Evolutionary conservation across 2,797 vertebrate species (phyloP), one percentile per base, ranked within the genome.

Genomic region (Phoxinus dragarum): DNA sequence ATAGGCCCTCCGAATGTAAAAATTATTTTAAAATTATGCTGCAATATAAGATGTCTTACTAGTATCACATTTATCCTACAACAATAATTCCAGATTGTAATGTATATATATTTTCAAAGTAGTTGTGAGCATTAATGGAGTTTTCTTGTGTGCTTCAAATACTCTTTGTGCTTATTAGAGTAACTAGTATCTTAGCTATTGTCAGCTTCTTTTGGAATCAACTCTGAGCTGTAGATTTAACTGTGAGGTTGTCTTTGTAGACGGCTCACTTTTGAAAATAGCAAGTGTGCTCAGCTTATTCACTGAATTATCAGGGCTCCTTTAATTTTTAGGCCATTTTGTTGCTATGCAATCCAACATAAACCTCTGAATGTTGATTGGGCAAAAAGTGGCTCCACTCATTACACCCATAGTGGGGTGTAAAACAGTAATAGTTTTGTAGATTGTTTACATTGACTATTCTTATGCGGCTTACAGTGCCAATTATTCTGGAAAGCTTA

Each of bases 311-410:
- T 67, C 6, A 67, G 42, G 61, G 14, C 3, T 36, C 11, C 6
- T 36, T 38, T 80, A 0, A 82, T 34, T n/a, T 59, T 23, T 27
- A 61, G 40, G 27, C 27, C 3, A 31, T 34, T 73, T 36, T 73
- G 17, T 73, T 61, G 38, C 52, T 34, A 23, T 82, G 54, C 23
- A 36, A 40, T 47, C 42, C 4, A 61, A 16, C 40, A 47, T 27
- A 73, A 47, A 23, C 68, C 68, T 47, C 12, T n/a, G 11, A 80
- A 80, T 66, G 36, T 47, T 23, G 8, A 36, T 49, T 47, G 5
- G 44, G 17, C 73, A 84, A 84, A 38, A 68, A 42, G 61, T 84
- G 73, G 73, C 64, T 76, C n/a, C 16, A 38, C 21, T 38, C 16
- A 40, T 49, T 27, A 68, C 0, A 54, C 27, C 1, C 36, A 49